These are phyloP conservation scores for Orthonevra nobilis DNA, from an alignment of 2,888 invertebrate genomes.

Conservation along the genomic window DNA sequence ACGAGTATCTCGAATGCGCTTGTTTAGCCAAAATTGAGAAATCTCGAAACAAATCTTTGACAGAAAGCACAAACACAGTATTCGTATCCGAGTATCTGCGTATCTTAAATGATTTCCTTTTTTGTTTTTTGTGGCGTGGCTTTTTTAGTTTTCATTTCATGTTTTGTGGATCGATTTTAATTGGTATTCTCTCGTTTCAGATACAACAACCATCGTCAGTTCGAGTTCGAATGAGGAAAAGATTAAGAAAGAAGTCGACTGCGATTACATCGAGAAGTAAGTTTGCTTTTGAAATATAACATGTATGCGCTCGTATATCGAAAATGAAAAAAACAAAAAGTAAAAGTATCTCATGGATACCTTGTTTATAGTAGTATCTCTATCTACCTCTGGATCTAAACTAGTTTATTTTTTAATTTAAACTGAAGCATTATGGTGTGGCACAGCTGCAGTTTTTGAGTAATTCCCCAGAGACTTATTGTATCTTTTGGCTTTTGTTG, in stretches of 20 bases:
- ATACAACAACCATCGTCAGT: slow-evolving; percentile 75
- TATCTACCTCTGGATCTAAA: slow-evolving; percentile 43
- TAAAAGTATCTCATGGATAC: slow-evolving; percentile 59
- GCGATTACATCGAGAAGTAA: slow-evolving; percentile 79
- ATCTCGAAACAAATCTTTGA: too few relatives aligned
- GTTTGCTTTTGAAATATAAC: slow-evolving; percentile 69
- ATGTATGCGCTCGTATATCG: neutral
- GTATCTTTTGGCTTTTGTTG: neutral
- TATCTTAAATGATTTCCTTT: slow-evolving; percentile 17
- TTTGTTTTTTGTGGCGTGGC: neutral
- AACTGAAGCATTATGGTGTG: slow-evolving; percentile 13
- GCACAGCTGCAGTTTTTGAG: slow-evolving; percentile 58
- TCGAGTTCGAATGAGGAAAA: slow-evolving; percentile 76
- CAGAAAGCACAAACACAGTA: too few relatives aligned
- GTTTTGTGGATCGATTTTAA: slow-evolving; percentile 43
- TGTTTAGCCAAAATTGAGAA: neutral
- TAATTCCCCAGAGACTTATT: slow-evolving; percentile 10
- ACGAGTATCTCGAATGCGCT: neutral
- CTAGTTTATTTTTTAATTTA: slow-evolving; percentile 42
- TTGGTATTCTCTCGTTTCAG: slow-evolving; percentile 70
- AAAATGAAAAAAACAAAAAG: slow-evolving; percentile 26
- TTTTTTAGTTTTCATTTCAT: too few relatives aligned
- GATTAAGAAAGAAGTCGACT: slow-evolving; percentile 78
- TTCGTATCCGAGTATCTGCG: too few relatives aligned
- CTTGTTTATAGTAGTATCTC: neutral